phyloP scores from a whole-genome alignment of 2,113 vertebrate genomes.

The Macroglossus sobrinus region DNA sequence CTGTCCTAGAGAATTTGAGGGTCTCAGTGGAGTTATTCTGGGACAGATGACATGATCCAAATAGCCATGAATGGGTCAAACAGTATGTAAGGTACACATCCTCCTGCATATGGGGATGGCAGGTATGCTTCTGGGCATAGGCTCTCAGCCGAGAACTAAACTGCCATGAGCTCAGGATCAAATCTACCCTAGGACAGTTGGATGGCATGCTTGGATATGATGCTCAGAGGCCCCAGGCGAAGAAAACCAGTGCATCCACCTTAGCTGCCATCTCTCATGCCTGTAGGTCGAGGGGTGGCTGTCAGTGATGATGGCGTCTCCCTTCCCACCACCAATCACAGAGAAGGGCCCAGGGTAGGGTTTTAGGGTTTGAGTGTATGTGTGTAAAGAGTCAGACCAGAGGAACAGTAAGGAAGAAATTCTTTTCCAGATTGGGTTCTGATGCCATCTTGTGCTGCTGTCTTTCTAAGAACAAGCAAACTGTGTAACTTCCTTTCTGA shows the following conservation, averaged over 20 bases:
- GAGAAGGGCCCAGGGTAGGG: background rate
- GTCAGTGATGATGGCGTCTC: background rate
- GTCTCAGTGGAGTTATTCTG: background rate
- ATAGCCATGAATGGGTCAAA: rapidly evolving
- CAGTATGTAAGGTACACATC: rapidly evolving
- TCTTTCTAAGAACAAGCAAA: background rate
- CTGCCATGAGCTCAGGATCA: background rate
- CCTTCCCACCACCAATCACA: background rate
- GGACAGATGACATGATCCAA: no score
- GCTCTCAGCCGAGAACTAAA: background rate
- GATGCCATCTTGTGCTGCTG: background rate
- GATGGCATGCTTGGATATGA: background rate
- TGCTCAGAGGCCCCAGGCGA: background rate
- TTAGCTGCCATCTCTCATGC: background rate
- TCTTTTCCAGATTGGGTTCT: background rate
- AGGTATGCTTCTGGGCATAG: background rate
- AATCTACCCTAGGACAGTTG: background rate
- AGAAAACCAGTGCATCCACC: background rate
- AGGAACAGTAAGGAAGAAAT: background rate
- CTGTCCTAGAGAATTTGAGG: background rate
- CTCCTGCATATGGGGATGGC: rapidly evolving
- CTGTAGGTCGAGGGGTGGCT: background rate
- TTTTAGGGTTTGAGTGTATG: background rate
- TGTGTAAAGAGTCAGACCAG: background rate
- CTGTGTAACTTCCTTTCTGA: background rate